Base-by-base conservation (phyloP, 2,113 vertebrate species). In the Ranitomeya variabilis region DNA sequence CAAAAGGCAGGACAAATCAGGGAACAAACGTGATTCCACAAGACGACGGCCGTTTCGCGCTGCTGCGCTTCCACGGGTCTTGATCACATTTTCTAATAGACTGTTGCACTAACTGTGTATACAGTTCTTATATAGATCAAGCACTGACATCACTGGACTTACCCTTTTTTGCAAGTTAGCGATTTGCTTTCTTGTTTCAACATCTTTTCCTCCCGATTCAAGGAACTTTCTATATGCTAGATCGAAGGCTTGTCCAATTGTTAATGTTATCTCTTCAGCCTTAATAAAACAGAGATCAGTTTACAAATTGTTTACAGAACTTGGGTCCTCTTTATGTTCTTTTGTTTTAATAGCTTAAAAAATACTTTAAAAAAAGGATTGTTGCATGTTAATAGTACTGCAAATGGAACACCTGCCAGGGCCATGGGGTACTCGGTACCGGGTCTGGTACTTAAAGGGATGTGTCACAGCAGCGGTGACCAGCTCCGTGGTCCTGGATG, bases 161-260 rank as follows among this genome's bases (percentile, higher is more conserved):
- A 99, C 98, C 95, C 97, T 95, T 93, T 98, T 99, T 93, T 99
- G 98, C 83, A 99, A 94, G 66, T 90, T 96, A 89, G 97, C 97
- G 77, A 99, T 98, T 95, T 99, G 98, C 93, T 99, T 99, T 92
- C 98, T 96, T 51, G 98, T 97, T 90, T 99, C 98, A 87, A 99
- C 98, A 26, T 99, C 98, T 95, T 99, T 99, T 91, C 98, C 98
- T 91, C 98, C 98, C 0, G 98, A 99, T 93, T 99, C 98, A 92
- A 99, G 94, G 92, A 99, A 99, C 92, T 99, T 99, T 94, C 98
- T 98, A 93, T 99, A 99, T 77, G 98, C 98, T 93, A 99, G 94
- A 93, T 99, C 98, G 90, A 99, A 99, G 0, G 98, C 98, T 95
- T 99, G 98, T 14, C 98, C 98, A 85, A 99, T 99, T 66, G 98